These are phyloP conservation scores for Therioaphis trifolii DNA, from an alignment of 2,888 invertebrate species.

Conservation along the genomic window DNA sequence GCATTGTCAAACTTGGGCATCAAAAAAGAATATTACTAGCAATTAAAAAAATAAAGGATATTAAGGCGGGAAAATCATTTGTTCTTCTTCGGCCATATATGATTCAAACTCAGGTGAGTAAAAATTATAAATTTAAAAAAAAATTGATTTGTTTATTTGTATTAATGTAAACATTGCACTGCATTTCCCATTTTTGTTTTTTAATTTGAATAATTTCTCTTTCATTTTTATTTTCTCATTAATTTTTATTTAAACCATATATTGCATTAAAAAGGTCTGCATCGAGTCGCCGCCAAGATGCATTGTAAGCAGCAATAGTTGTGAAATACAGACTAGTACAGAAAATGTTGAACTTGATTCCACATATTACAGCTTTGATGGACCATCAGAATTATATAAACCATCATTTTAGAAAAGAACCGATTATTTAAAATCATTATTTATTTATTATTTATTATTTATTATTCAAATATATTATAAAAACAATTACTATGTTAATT, in stretches of 20 bases:
- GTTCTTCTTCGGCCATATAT: conserved; percentile 63
- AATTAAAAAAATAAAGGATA: conserved; percentile 95
- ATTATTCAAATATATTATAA: too few species aligned
- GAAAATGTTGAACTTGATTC: conserved; percentile 66
- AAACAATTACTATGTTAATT: too few species aligned
- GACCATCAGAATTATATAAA: conserved; percentile 79
- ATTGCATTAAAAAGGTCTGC: conserved; percentile 64
- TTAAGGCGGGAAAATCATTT: conserved; percentile 81
- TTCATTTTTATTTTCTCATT: too few species aligned
- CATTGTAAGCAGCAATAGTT: conserved; percentile 62
- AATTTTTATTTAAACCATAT: conserved; percentile 53
- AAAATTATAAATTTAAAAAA: background rate
- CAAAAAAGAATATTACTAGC: conserved; percentile 98
- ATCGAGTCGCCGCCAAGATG: conserved; percentile 64
- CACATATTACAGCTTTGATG: conserved; percentile 75
- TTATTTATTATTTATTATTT: too few species aligned
- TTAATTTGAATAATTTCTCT: conserved; percentile 53
- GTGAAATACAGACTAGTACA: too few species aligned
- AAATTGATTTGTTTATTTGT: background rate
- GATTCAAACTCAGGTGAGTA: conserved; percentile 68
- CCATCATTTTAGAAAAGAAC: too few species aligned
- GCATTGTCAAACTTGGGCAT: conserved; percentile 92
- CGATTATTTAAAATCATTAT: too few species aligned
- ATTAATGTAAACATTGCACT: background rate
- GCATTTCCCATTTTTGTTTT: background rate